Conservation (phyloP, 2,797 vertebrate genomes). For the Cyprinodon diabolis region DNA sequence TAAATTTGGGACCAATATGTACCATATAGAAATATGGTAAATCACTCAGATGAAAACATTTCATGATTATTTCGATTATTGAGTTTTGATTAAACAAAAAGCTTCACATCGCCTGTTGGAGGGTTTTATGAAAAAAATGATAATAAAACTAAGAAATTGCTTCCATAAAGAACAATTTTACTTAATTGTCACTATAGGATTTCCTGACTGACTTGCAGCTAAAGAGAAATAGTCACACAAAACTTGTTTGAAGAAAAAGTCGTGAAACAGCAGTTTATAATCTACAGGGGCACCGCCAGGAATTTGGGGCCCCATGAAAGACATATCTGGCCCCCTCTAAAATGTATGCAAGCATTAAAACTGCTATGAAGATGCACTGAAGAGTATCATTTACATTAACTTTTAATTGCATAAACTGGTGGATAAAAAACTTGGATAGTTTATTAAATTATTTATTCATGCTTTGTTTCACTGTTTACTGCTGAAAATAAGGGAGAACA, state of each 20-base stretch:
- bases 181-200: neutral
- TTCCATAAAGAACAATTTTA: neutral
- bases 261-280: constrained; percentile 11
- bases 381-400: no score
- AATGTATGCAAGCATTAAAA: no score
- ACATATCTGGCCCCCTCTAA: no score
- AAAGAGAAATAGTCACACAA: neutral
- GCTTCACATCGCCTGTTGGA: neutral
- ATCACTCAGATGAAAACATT: no score
- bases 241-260: neutral
- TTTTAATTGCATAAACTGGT: no score
- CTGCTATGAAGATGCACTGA: no score
- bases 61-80: neutral
- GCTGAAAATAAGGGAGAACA: no score
- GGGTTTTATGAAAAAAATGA: neutral
- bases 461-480: no score
- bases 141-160: neutral
- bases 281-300: no score
- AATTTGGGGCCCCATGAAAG: no score
- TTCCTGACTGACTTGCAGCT: neutral
- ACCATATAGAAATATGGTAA: neutral
- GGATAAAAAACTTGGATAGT: no score
- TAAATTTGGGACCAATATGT: neutral
- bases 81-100: neutral
- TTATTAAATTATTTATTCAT: no score